These are phyloP conservation scores for Proisotoma minuta DNA, from an alignment of 2,888 invertebrate genomes.

Conservation along the genomic window DNA sequence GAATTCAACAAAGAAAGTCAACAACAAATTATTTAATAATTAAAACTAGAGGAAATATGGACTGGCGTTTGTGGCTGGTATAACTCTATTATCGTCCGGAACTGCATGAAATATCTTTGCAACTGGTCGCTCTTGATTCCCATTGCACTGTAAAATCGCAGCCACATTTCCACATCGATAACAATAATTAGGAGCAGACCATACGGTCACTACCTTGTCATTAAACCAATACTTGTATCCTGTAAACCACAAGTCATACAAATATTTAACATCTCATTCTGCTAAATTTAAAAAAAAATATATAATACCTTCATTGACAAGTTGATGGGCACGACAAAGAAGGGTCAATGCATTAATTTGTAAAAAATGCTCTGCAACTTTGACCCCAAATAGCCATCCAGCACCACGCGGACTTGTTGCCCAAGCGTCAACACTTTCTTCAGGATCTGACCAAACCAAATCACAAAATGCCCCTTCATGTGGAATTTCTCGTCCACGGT, in stretches of 20 bases:
- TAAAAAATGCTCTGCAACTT: constrained; percentile 92
- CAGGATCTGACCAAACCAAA: constrained; percentile 98
- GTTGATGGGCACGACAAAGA: constrained; percentile 96
- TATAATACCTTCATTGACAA: constrained; percentile 95
- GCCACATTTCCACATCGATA: constrained; percentile 95
- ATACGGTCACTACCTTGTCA: constrained; percentile 92
- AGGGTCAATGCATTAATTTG: constrained; percentile 83
- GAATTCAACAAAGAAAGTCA: background rate
- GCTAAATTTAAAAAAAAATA: too few relatives aligned
- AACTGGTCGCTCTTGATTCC: constrained; percentile 60
- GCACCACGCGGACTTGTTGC: constrained; percentile 91
- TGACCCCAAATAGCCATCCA: constrained; percentile 94
- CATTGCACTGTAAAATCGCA: constrained; percentile 85
- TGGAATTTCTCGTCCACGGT: constrained; percentile 95
- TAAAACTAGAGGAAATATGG: constrained; percentile 83
- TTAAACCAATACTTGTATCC: constrained; percentile 98
- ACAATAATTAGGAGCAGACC: constrained; percentile 99
- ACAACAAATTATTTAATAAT: background rate
- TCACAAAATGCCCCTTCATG: constrained; percentile 91
- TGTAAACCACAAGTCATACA: constrained; percentile 50
- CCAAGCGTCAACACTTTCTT: constrained; percentile 85
- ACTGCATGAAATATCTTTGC: constrained; percentile 91
- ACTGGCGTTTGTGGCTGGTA: constrained; percentile 85
- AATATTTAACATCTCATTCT: too few relatives aligned
- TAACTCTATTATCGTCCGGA: constrained; percentile 86